These are phyloP conservation scores for Melanogrammus aeglefinus DNA, from an alignment of 2,797 vertebrate genomes.

Conservation along the genomic window DNA sequence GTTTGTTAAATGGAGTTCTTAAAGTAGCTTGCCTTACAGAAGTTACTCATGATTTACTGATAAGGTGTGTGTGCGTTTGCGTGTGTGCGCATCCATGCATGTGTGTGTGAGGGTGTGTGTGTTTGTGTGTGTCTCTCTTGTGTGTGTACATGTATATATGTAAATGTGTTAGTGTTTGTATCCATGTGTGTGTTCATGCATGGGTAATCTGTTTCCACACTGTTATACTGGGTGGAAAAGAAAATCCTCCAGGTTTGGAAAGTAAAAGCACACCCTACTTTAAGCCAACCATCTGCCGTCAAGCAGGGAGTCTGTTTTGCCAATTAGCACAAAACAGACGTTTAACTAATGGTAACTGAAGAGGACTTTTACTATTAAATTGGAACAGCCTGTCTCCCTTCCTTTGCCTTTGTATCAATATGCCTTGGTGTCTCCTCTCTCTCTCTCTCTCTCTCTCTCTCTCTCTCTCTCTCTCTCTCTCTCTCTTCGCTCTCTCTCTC, in stretches of 20 bases:
- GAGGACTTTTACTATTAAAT: too few species aligned
- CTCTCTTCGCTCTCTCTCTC: too few species aligned
- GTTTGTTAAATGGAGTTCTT: conserved; percentile 67
- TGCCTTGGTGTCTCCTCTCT: not conserved
- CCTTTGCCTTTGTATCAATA: not conserved
- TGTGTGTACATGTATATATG: not conserved
- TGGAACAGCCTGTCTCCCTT: not conserved
- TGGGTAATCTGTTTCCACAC: not conserved
- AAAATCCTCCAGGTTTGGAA: not conserved
- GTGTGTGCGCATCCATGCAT: not conserved
- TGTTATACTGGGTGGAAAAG: not conserved
- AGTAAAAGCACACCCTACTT: conserved; percentile 4
- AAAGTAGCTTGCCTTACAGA: conserved; percentile 59
- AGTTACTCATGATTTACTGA: conserved; percentile 29
- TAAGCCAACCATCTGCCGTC: not conserved
- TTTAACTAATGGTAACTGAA: not conserved
- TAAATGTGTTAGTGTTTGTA: not conserved
- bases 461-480: too few species aligned
- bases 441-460: not conserved
- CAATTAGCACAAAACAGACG: too few species aligned
- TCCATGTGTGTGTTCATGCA: not conserved
- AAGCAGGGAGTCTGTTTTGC: too few species aligned
- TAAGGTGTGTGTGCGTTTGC: conserved; percentile 22
- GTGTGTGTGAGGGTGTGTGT: not conserved
- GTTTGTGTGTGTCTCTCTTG: not conserved